Base-by-base conservation (phyloP, 2,888 invertebrate species). In the Hirtodrosophila confusa region DNA sequence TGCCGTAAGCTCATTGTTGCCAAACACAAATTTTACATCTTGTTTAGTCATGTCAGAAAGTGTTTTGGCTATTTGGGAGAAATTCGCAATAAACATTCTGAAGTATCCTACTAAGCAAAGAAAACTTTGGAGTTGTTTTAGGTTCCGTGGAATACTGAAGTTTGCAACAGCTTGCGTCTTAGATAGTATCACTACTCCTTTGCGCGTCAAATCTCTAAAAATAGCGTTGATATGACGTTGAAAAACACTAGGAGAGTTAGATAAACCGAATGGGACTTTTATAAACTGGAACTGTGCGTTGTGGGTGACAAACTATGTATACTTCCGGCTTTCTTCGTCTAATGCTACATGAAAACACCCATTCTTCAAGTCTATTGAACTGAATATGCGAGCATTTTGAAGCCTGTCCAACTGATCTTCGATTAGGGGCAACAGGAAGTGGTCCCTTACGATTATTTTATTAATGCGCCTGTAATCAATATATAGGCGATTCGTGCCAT, bases 281-380 rank as follows among this genome's bases (percentile, higher is more conserved):
- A 7, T 4, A 6, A 31, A 31, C 9, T 31, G 31, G 7, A 6
- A 31, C 31, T 86, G 84, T 1, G 88, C 85, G 8, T 78, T 75
- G 3, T 83, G 86, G 0, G 85, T 88, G 1, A 88, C 71, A 56
- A 90, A 90, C 0, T 88, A 80, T 0, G 89, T 90, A 29, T 24
- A 53, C 80, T 57, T 57, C 4, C 33, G 35, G 8, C 43, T 48
- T 4, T 27, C 12, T 24, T 62, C 41, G 9, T 45, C 36, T 7
- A 70, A 65, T 4, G 23, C 35, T 3, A 77, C 66, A 40, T 77
- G 72, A 29, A 77, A 71, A 12, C 78, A 71, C 8, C 64, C 66
- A 24, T 78, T 75, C 55, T 62, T 70, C 3, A 78, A 29, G 36
- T 76, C 74, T 5, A 74, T 65, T 7, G 75, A 63, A 23, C 68